Evolutionary conservation across 1,140 invertebrate genomes (phyloP).

Genomic region (Coboldia fuscipes): DNA sequence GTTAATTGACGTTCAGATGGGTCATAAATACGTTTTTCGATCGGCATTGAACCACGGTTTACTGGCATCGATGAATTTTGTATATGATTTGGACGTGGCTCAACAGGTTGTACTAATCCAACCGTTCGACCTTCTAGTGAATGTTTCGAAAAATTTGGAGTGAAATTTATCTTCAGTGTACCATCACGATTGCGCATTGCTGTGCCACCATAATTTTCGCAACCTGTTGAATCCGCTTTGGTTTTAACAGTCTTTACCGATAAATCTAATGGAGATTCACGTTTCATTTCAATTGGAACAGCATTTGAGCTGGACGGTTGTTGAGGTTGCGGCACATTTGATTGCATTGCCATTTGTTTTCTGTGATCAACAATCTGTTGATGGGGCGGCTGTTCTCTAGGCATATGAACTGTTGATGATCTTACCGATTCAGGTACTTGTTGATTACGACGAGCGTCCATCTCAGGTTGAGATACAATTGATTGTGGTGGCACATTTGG

Average conservation of each 20-base stretch:
- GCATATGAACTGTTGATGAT: not conserved
- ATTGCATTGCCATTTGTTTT: not conserved
- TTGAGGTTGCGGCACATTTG: not conserved
- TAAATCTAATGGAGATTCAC: conserved; percentile 59
- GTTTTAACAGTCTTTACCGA: conserved; percentile 71
- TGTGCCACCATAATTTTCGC: conserved; percentile 29
- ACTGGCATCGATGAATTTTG: not conserved
- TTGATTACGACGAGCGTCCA: too few species aligned
- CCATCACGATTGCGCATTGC: conserved; percentile 2
- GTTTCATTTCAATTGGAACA: conserved; percentile 18
- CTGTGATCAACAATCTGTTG: not conserved
- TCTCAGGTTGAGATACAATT: not conserved
- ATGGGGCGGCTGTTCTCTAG: not conserved
- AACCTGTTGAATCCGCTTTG: conserved; percentile 60
- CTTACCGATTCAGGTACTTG: too few species aligned
- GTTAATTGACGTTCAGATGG: conserved; percentile 3
- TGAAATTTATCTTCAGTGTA: conserved; percentile 33
- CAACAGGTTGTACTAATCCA: too few species aligned
- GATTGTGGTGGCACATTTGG: not conserved
- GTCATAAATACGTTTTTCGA: conserved; percentile 1
- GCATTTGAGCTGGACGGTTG: not conserved
- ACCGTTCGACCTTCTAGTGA: too few species aligned
- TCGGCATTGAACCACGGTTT: not conserved
- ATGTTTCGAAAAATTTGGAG: conserved; percentile 29
- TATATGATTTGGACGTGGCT: too few species aligned